Base-by-base conservation (phyloP, 2,113 vertebrate genomes). In the Chaenocephalus aceratus region DNA sequence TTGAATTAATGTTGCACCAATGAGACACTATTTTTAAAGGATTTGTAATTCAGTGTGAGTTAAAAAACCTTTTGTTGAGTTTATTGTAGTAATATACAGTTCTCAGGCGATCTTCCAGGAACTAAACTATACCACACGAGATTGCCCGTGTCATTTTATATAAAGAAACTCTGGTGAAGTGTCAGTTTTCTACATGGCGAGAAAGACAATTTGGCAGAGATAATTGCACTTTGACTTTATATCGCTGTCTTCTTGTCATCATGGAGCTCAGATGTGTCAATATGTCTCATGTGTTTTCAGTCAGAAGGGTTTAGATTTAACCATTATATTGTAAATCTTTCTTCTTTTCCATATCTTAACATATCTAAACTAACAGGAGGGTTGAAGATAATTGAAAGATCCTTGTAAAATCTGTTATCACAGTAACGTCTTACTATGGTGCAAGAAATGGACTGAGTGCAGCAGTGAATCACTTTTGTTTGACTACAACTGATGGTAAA, bases 401-500 rank as follows among this genome's bases (percentile, higher is more conserved):
- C 70, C 44, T 60, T 18, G 63, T 48, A 14, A 36, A 46, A n/a
- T 15, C 18, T 26, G 65, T 18, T 41, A 64, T 79, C 44, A 14
- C 13, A 58, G 67, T 61, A 57, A 72, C 66, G 53, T 54, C 45
- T 73, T 71, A 21, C 78, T 62, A 60, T 26, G 73, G 49, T 21
- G 66, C 11, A 36, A 61, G 49, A 69, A 73, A 62, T 5, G 41
- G 26, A 41, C 45, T 52, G 59, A 57, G 59, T 10, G 9, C 3
- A 7, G 65, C 68, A n/a, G 54, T 80, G 66, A 70, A 73, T 88
- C 75, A 54, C 51, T 56, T 26, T 56, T 72, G 81, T 88, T 85
- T 82, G 78, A 73, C 75, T 79, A 15, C 18, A 68, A 61, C 13
- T 0, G 76, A 60, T 58, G 36, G 72, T 73, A 82, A 78, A 86